Base-by-base conservation (phyloP, 1,140 invertebrate species). In the Gonioctena quinquepunctata region DNA sequence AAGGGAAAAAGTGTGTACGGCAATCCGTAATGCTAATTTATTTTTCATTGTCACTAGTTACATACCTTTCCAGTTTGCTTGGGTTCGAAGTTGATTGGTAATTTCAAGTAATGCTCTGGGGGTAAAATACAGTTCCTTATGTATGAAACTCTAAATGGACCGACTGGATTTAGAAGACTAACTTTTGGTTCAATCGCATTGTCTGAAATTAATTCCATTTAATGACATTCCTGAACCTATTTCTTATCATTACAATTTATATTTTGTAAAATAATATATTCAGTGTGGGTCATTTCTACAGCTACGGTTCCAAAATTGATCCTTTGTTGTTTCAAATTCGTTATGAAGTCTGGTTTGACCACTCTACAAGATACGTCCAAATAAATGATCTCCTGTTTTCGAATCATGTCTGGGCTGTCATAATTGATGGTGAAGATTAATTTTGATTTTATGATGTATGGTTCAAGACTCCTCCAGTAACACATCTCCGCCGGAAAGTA, bases 231-330 rank as follows among this genome's bases (percentile, higher is more conserved):
- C n/a, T n/a, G n/a, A n/a, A n/a, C n/a, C n/a, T n/a, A n/a, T n/a
- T n/a, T n/a, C n/a, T n/a, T n/a, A n/a, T n/a, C n/a, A n/a, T n/a
- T 76, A 78, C 77, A 64, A 61, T 70, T 63, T 7, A 80, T 75
- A 56, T 78, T 80, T 66, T 76, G 70, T 4, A 80, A 21, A 3
- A 60, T 73, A 16, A 80, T 68, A 2, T 59, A 33, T 60, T 70
- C 69, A 11, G 48, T 42, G 18, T 26, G 11, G 4, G 25, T 52
- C 62, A 49, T 62, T 48, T 77, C 79, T 11, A 79, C 42, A 1
- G 64, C 23, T 8, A 74, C 68, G 2, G 33, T 27, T 0, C 79
- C 77, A 71, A 80, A 79, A 62, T 79, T 74, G 22, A 80, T 61
- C 4, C 73, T 69, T 66, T 79, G 76, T 22, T 52, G 56, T 13